Base-by-base conservation (phyloP, 2,797 vertebrate species). In the Lemur catta region DNA sequence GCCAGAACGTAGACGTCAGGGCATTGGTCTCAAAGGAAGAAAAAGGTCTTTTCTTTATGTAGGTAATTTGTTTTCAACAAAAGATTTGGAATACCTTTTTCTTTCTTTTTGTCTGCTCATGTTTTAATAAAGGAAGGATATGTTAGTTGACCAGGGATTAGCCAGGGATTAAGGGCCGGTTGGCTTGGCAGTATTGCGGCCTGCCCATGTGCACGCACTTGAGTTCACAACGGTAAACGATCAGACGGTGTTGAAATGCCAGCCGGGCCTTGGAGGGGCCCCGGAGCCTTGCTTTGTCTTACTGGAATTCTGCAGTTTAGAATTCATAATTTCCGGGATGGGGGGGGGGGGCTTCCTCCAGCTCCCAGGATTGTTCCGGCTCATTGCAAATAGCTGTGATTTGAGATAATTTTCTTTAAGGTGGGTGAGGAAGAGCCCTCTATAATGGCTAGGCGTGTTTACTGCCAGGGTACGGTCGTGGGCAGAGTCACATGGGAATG, bases 61-160 rank as follows among this genome's bases (percentile, higher is more conserved):
- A 59, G 89, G 88, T 88, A 35, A 38, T 46, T 93, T 71, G 55
- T 78, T 90, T 87, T 93, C 75, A 57, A 71, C 33, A 59, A 59
- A 96, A 87, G 96, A 65, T 18, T 76, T 80, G 10, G 71, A 71
- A 15, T 43, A 82, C 82, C 55, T 55, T 50, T 26, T 41, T 35
- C 67, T 52, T 67, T 48, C 43, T 18, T 52, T 52, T 59, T 59
- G 15, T 74, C 13, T 80, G 63, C 59, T 41, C 43, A 1, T 22
- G 41, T 81, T 94, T 91, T 97, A 93, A 96, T 95, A 95, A 97
- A 97, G 91, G 89, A 93, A 88, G 92, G 93, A 92, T 96, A 78
- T 61, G 82, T 72, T 86, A 85, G 90, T 74, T 92, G 90, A 93
- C 96, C 93, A 26, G 95, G 95, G 95, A 96, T 97, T 93, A 95